phyloP scores from a whole-genome alignment of 2,888 invertebrate genomes.

The Fragum whitleyi region DNA sequence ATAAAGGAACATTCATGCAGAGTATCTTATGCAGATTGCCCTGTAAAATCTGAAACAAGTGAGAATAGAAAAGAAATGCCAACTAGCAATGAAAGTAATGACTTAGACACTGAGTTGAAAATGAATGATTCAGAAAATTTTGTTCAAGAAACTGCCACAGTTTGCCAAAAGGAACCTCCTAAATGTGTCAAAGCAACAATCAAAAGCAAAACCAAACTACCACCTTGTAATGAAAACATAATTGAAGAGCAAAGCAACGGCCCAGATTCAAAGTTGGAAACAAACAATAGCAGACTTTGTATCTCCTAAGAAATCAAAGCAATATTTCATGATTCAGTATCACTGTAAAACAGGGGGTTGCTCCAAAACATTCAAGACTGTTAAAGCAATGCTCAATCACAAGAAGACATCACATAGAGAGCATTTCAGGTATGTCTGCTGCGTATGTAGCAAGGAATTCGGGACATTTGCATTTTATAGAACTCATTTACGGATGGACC shows the following conservation, averaged over 20 bases:
- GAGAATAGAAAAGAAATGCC: neutral
- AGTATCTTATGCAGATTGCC: too few relatives aligned
- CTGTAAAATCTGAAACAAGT: neutral
- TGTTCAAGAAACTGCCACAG: too few relatives aligned
- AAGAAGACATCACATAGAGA: conserved; percentile 19
- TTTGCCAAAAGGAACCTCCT: too few relatives aligned
- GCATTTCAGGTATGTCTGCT: conserved; percentile 5
- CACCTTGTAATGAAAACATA: too few relatives aligned
- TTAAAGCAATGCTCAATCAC: neutral
- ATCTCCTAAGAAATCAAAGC: too few relatives aligned
- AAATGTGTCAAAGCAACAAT: too few relatives aligned
- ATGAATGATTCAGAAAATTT: too few relatives aligned
- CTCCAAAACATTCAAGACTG: neutral
- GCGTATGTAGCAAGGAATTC: conserved; percentile 19
- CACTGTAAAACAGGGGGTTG: conserved; percentile 3
- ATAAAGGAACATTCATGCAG: neutral
- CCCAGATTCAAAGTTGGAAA: too few relatives aligned
- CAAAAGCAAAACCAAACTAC: too few relatives aligned
- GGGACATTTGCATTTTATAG: neutral
- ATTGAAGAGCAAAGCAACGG: too few relatives aligned
- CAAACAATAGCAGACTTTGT: too few relatives aligned
- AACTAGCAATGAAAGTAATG: neutral
- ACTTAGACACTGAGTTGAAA: too few relatives aligned
- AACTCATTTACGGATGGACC: conserved; percentile 30
- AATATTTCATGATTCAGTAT: neutral